Percentiles rank a stretch among this genome's conserved stretches.
These are phyloP conservation scores for Tinea semifulvella DNA, from an alignment of 2,888 invertebrate genomes.

Conservation along the genomic window DNA sequence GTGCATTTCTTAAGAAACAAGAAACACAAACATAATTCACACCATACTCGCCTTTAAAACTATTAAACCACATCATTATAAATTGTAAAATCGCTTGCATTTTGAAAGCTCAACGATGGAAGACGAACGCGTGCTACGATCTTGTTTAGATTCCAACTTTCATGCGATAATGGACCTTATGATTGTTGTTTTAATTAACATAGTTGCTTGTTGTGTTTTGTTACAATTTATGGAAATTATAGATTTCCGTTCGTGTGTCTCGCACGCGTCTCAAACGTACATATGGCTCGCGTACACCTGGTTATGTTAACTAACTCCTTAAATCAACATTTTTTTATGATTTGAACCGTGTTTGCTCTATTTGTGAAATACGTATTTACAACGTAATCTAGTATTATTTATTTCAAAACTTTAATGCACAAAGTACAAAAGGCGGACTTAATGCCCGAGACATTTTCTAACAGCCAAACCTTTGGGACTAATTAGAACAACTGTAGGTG, in stretches of 20 bases:
- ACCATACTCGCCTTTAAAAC: not conserved
- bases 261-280: conserved; percentile 37
- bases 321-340: conserved; percentile 1
- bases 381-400: too few species aligned
- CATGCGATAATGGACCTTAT: not conserved
- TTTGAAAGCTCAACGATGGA: too few species aligned
- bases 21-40: conserved; percentile 28
- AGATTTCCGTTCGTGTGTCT: conserved; percentile 55
- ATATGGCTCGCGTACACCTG: conserved; percentile 18
- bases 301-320: conserved; percentile 2
- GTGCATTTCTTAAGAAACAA: conserved; percentile 36
- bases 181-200: not conserved
- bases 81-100: not conserved
- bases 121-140: conserved; percentile 2
- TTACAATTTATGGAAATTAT: conserved; percentile 39
- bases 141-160: not conserved
- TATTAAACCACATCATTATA: not conserved
- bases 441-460: too few species aligned
- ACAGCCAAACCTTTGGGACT: too few species aligned
- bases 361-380: too few species aligned
- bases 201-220: not conserved
- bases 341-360: too few species aligned
- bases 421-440: too few species aligned
- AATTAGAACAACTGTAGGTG: too few species aligned
- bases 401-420: too few species aligned